Evolutionary conservation across 1,140 invertebrate species (phyloP).

Genomic region (Hormaphis cornu): DNA sequence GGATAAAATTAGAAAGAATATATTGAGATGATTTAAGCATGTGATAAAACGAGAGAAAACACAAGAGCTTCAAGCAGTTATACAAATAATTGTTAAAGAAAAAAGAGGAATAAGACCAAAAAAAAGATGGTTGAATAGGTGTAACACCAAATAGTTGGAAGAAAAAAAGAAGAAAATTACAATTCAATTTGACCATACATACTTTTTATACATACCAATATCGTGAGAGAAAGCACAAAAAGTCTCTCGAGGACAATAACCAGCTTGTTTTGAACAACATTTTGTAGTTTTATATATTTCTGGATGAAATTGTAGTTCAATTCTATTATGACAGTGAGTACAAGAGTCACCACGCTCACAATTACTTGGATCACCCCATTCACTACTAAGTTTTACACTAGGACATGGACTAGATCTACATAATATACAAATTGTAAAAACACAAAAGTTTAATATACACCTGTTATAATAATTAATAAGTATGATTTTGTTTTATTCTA

Average conservation of each 20-base stretch:
- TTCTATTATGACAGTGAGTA: conserved; percentile 95
- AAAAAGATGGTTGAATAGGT: no score
- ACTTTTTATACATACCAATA: conserved; percentile 60
- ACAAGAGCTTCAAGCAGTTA: no score
- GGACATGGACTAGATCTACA: conserved; percentile 96
- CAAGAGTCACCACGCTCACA: conserved; percentile 92
- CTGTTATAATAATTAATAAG: no score
- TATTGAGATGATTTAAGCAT: no score
- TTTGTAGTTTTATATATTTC: conserved; percentile 99
- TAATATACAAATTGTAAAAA: no score
- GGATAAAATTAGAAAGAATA: no score
- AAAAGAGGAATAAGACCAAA: no score
- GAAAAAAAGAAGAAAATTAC: no score
- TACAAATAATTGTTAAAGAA: neutral
- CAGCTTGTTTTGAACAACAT: conserved; percentile 91
- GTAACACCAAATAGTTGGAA: no score
- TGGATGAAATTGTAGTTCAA: conserved; percentile 98
- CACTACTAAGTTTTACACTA: conserved; percentile 96
- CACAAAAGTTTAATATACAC: no score
- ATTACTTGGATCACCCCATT: conserved; percentile 94
- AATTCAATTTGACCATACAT: no score
- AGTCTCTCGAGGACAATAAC: conserved; percentile 91
- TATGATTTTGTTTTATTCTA: conserved; percentile 4
- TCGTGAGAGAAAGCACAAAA: conserved; percentile 99
- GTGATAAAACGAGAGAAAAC: no score